Evolutionary conservation across 2,797 vertebrate species (phyloP), one percentile per base, ranked within the genome.

Genomic region (Schizopygopsis malacanthus): DNA sequence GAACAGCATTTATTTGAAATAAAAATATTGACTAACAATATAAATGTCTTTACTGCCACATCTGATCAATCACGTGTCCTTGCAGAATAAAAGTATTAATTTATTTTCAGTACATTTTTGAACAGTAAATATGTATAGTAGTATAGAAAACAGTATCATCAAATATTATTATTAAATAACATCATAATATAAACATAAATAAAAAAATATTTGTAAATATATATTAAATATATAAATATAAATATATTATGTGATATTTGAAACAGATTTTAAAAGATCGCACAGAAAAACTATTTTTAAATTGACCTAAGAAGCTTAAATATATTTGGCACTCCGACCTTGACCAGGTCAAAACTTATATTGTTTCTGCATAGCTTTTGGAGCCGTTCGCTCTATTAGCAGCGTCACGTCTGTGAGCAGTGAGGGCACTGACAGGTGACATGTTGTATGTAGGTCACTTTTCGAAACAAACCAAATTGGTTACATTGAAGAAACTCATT

Each of bases 351-450:
- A 88, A 28, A n/a, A 83, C 81, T 88, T 82, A 77, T 88, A 88
- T 92, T 90, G 89, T 84, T 83, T 18, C 72, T 63, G 73, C 87
- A 89, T 89, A 88, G 90, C 86, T 39, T 70, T 47, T 85, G 56
- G 81, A 86, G 87, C 77, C 79, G 15, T 50, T 85, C 20, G 37
- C 70, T 77, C 83, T 82, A 88, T 87, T 79, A 39, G 76, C 83
- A 83, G 52, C 78, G 67, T 41, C 65, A 90, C 89, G 90, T 50
- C 83, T 72, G 73, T 33, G 11, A 73, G 43, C 87, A 90, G 91
- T 89, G 91, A 79, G 82, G 81, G 89, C 25, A 82, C 82, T 84
- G 84, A 90, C 93, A 93, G 91, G 91, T 93, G 93, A 88, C 86
- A 81, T 77, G 15, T 41, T 52, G 77, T 67, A 69, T 82, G 43